These are phyloP conservation scores for Temnothorax longispinosus DNA, from an alignment of 1,140 invertebrate species.

Conservation along the genomic window DNA sequence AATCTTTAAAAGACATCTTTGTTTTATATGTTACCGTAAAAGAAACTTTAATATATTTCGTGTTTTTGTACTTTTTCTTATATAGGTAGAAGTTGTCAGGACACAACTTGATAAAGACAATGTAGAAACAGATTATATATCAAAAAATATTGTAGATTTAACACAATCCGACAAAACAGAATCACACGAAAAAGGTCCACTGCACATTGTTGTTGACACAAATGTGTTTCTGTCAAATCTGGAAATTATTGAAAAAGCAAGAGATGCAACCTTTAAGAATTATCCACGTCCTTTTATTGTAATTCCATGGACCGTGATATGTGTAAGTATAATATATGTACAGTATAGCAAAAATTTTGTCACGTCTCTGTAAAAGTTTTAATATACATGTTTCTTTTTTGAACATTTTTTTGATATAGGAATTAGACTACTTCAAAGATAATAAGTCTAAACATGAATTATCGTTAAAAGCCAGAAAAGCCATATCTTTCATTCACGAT, in stretches of 20 bases:
- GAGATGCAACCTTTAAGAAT: constrained; percentile 73
- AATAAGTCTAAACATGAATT: constrained; percentile 73
- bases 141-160: constrained; percentile 63
- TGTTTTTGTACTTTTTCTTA: constrained; percentile 5
- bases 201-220: constrained; percentile 84
- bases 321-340: constrained; percentile 68
- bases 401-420: constrained; percentile 70
- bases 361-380: neutral
- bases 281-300: constrained; percentile 80
- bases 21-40: constrained; percentile 19
- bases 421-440: constrained; percentile 83
- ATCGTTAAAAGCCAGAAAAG: constrained; percentile 76
- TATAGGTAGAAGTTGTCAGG: constrained; percentile 78
- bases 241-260: constrained; percentile 72
- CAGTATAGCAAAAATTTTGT: neutral
- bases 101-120: constrained; percentile 67
- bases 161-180: neutral
- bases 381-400: constrained; percentile 25
- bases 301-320: constrained; percentile 83
- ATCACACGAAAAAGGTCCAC: constrained; percentile 50
- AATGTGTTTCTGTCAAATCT: constrained; percentile 84
- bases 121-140: neutral
- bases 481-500: constrained; percentile 79
- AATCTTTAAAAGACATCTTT: constrained; percentile 12
- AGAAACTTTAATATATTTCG: neutral